Conservation (phyloP, 2,888 invertebrate species). For the Anaspis maculata region DNA sequence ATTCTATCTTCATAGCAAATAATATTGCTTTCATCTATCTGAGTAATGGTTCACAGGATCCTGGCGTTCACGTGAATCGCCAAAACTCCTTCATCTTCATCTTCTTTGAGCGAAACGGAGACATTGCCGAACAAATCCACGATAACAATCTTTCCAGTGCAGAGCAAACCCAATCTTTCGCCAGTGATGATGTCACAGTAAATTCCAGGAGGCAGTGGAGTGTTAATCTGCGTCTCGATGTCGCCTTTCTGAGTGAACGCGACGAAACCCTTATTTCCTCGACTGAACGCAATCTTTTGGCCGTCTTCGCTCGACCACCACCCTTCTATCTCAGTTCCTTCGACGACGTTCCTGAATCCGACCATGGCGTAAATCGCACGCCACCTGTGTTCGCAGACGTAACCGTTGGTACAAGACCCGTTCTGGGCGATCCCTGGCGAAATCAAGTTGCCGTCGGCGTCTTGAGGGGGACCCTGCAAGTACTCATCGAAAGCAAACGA, state of each 20-base stretch:
- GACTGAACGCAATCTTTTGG: conserved; percentile 72
- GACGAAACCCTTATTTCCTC: conserved; percentile 61
- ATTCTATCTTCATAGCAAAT: too few species aligned
- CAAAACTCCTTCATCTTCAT: conserved; percentile 59
- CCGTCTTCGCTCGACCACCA: conserved; percentile 80
- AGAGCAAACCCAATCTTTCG: conserved; percentile 46
- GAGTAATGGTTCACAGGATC: too few species aligned
- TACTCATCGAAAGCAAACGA: conserved; percentile 60
- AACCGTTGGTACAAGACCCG: conserved; percentile 59
- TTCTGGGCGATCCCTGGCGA: conserved; percentile 55
- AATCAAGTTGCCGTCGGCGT: conserved; percentile 50
- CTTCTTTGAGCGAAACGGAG: conserved; percentile 46
- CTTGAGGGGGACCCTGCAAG: conserved; percentile 61
- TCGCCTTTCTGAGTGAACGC: conserved; percentile 64
- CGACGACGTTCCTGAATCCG: conserved; percentile 61
- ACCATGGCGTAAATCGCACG: conserved; percentile 74
- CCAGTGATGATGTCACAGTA: conserved; percentile 86
- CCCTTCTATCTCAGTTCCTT: conserved; percentile 40
- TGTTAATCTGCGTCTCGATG: conserved; percentile 53
- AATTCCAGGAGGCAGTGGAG: conserved; percentile 62
- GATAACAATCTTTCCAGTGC: conserved; percentile 56
- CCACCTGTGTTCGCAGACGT: conserved; percentile 84
- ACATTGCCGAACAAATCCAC: conserved; percentile 55
- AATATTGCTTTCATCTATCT: too few species aligned
- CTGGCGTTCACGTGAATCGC: conserved; percentile 53